A percentile compares a stretch with the other conserved stretches of the same genome.
Evolutionary conservation across 1,140 invertebrate genomes (phyloP).

Genomic region (Bilobella aurantiaca): DNA sequence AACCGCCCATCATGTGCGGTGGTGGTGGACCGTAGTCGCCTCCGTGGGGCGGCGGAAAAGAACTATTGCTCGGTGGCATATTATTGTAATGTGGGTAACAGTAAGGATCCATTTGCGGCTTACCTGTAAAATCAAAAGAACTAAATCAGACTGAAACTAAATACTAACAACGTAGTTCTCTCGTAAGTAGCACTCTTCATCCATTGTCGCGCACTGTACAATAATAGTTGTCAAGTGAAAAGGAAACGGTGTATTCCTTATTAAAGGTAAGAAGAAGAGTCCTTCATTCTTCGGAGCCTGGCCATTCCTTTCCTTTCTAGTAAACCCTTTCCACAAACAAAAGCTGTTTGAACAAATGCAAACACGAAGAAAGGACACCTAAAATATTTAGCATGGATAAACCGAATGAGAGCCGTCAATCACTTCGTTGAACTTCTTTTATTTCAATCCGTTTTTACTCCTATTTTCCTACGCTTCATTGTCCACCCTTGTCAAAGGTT

Average conservation of each 20-base stretch:
- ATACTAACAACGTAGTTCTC: neutral
- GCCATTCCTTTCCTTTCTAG: neutral
- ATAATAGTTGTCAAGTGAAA: neutral
- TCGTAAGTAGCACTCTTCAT: no score
- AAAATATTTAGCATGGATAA: neutral
- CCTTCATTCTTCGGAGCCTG: neutral
- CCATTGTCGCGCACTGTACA: no score
- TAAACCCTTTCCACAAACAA: neutral
- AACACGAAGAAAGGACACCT: neutral
- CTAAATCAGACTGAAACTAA: neutral
- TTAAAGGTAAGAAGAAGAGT: neutral
- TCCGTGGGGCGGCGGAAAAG: constrained; percentile 21
- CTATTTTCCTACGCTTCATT: no score
- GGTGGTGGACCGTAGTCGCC: constrained; percentile 19
- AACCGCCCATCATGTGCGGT: constrained; percentile 20
- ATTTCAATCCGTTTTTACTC: no score
- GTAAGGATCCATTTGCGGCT: constrained; percentile 31
- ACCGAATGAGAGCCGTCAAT: neutral
- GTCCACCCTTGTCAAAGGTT: no score
- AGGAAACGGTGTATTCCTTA: neutral
- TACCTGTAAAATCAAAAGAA: constrained; percentile 21
- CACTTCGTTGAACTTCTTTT: no score
- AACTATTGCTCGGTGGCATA: constrained; percentile 26
- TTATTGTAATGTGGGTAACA: constrained; percentile 34
- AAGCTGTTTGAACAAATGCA: neutral